phyloP scores from a whole-genome alignment of 2,797 vertebrate species.

The Sebastes nivosus region DNA sequence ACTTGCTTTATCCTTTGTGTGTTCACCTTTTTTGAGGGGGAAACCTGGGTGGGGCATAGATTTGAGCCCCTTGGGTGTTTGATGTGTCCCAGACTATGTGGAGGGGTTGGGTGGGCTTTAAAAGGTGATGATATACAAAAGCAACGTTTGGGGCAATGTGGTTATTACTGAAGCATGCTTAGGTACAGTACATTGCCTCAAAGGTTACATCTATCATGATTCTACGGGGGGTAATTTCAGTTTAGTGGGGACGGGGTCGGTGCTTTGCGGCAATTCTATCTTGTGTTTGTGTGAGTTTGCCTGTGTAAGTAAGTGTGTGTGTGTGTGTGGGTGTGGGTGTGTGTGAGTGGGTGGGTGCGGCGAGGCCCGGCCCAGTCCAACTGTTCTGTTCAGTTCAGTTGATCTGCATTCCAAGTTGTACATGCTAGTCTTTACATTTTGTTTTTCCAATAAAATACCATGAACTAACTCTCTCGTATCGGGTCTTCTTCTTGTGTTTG shows the following conservation, averaged over 20 bases:
- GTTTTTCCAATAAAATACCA: slow-evolving; percentile 83
- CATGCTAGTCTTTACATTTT: slow-evolving; percentile 82
- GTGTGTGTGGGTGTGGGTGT: slow-evolving; percentile 1
- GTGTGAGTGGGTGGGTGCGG: slow-evolving; percentile 51
- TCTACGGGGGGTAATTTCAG: slow-evolving; percentile 42
- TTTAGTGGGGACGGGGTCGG: slow-evolving; percentile 63
- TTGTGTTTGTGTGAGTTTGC: slow-evolving; percentile 55
- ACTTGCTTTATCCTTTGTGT: slow-evolving; percentile 70
- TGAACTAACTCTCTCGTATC: slow-evolving; percentile 50
- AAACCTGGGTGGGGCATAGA: slow-evolving; percentile 17
- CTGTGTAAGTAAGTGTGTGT: slow-evolving; percentile 19
- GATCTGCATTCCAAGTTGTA: slow-evolving; percentile 84
- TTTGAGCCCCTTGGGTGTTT: slow-evolving; percentile 37
- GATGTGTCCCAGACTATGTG: slow-evolving; percentile 40
- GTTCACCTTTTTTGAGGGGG: slow-evolving; percentile 72
- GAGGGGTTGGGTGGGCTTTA: slow-evolving; percentile 44
- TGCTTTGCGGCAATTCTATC: slow-evolving; percentile 72
- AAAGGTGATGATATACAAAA: slow-evolving; percentile 36
- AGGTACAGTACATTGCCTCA: slow-evolving; percentile 33
- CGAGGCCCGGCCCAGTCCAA: slow-evolving; percentile 74
- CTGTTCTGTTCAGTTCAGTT: slow-evolving; percentile 79
- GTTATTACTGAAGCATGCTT: not conserved
- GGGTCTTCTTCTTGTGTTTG: not conserved
- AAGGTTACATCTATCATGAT: slow-evolving; percentile 35
- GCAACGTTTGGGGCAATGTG: slow-evolving; percentile 52